Conservation (phyloP, 2,888 invertebrate genomes). For the Pseudanteris insignis region DNA sequence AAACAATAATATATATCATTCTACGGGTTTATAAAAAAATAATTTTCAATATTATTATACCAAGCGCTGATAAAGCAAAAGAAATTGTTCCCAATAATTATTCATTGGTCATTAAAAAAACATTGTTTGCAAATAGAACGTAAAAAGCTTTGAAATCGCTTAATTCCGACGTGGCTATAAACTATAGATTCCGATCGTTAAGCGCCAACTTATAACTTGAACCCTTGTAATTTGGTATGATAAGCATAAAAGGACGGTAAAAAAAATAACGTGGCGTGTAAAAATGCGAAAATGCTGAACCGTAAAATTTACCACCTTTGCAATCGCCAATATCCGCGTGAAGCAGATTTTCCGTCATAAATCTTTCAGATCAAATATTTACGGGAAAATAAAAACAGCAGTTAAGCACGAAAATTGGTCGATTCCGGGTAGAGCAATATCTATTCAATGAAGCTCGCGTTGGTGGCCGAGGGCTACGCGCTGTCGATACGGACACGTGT, state of each 20-base stretch:
- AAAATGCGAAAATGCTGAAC: constrained; percentile 10
- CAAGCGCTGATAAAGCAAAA: too few species aligned
- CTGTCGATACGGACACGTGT: constrained; percentile 62
- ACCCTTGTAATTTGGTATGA: constrained; percentile 4
- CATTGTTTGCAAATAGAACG: too few species aligned
- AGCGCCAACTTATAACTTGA: neutral
- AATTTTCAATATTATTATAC: too few species aligned
- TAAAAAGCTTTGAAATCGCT: too few species aligned
- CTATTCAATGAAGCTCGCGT: constrained; percentile 56
- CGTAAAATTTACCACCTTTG: constrained; percentile 29
- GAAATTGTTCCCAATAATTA: too few species aligned
- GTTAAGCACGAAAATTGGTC: constrained; percentile 36
- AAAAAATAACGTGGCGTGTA: constrained; percentile 2
- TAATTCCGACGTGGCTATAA: too few species aligned
- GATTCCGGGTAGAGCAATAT: constrained; percentile 44
- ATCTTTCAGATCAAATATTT: constrained; percentile 38
- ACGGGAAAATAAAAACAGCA: constrained; percentile 34
- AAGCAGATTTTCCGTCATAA: constrained; percentile 35
- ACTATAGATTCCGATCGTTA: neutral
- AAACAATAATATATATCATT: too few species aligned
- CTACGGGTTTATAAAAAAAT: too few species aligned
- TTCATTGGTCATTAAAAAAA: too few species aligned
- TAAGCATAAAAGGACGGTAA: constrained; percentile 14
- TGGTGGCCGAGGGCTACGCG: constrained; percentile 55
- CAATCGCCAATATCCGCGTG: constrained; percentile 31